A percentile compares a stretch with the other conserved stretches of the same genome.
phyloP scores from a whole-genome alignment of 2,888 invertebrate species.

The Pseudococcus jackbeardsleyi region DNA sequence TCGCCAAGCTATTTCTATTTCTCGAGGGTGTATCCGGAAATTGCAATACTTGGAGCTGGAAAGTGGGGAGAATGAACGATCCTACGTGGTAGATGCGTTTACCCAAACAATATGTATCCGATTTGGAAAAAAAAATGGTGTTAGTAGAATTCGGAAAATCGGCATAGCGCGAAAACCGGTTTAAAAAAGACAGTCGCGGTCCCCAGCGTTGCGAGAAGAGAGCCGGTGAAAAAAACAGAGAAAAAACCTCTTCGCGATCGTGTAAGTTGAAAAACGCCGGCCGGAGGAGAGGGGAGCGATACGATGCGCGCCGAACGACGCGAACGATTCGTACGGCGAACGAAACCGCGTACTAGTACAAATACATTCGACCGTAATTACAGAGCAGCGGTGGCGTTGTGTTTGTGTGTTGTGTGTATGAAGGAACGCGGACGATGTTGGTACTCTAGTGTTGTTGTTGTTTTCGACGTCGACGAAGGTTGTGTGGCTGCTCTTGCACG shows the following conservation, averaged over 20 bases:
- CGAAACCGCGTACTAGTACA: slow-evolving; percentile 7
- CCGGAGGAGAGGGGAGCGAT: not conserved
- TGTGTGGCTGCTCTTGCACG: not conserved
- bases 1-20: not conserved
- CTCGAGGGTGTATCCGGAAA: slow-evolving; percentile 5
- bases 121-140: not conserved
- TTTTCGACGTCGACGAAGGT: not conserved
- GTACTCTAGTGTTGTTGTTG: not conserved
- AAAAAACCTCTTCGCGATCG: slow-evolving; percentile 13
- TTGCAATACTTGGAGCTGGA: too few species aligned
- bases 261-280: not conserved
- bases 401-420: not conserved
- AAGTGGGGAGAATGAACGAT: too few species aligned
- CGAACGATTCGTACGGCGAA: not conserved
- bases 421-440: slow-evolving; percentile 16
- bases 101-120: not conserved
- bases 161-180: slow-evolving; percentile 42
- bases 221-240: not conserved
- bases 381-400: not conserved
- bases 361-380: too few species aligned
- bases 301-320: not conserved
- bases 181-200: not conserved
- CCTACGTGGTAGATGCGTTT: too few species aligned
- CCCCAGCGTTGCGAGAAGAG: not conserved
- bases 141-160: slow-evolving; percentile 54